These are phyloP conservation scores for Pristionchus exspectatus DNA, from an alignment of 2,888 invertebrate species.

Conservation along the genomic window DNA sequence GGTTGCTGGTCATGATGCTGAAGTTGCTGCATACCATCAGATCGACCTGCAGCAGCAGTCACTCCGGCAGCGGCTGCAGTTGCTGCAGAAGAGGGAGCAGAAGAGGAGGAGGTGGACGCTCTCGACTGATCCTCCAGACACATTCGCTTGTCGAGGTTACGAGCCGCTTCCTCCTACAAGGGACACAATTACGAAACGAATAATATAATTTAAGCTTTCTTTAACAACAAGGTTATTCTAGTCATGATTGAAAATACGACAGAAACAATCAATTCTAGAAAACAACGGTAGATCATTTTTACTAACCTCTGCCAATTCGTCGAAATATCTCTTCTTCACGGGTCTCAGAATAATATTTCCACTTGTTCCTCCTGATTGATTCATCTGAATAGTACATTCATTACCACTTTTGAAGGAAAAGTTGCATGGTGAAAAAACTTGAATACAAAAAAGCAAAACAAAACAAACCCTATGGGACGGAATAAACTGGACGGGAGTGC, in stretches of 20 bases:
- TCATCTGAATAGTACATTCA: neutral
- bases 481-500: neutral
- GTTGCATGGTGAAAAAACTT: too few species aligned
- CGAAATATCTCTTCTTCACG: conserved; percentile 46
- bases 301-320: conserved; percentile 27
- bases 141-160: conserved; percentile 24
- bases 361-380: neutral
- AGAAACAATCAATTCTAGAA: too few species aligned
- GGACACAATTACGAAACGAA: too few species aligned
- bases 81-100: neutral
- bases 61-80: neutral
- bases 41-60: conserved; percentile 4
- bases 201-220: too few species aligned
- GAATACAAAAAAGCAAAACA: neutral
- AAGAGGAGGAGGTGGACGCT: neutral
- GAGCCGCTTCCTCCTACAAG: conserved; percentile 13
- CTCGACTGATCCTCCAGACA: neutral
- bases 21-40: neutral
- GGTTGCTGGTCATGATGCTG: neutral
- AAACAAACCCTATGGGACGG: neutral
- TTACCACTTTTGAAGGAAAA: neutral
- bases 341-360: neutral
- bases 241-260: too few species aligned
- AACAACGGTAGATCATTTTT: too few species aligned
- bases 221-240: too few species aligned